Percentiles rank a stretch among this genome's conserved stretches.
These are phyloP conservation scores for Ifrita kowaldi DNA, from an alignment of 2,113 vertebrate species.

Conservation along the genomic window DNA sequence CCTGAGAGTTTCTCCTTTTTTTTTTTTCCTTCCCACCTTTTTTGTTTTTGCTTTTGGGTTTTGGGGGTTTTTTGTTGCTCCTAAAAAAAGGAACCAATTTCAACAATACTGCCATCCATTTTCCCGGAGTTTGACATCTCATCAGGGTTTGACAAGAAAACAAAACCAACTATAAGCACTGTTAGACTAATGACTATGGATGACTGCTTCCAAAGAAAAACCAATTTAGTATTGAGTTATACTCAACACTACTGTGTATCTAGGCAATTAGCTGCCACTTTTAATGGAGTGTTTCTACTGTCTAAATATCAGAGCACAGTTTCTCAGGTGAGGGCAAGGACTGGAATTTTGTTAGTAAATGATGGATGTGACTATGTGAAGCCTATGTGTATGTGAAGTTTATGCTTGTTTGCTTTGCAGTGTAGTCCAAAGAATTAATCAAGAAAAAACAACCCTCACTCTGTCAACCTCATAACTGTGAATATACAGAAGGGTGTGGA, in stretches of 20 bases:
- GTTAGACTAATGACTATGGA: neutral
- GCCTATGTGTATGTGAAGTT: neutral
- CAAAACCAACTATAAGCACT: neutral
- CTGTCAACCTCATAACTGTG: neutral
- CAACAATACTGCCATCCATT: neutral
- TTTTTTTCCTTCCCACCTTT: neutral
- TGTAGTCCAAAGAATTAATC: neutral
- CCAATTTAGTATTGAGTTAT: no score
- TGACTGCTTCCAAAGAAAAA: neutral
- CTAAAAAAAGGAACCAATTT: neutral
- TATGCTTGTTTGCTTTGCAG: neutral
- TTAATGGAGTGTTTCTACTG: neutral
- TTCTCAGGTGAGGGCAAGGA: neutral
- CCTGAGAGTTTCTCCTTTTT: neutral
- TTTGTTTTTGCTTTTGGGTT: neutral
- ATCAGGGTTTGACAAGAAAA: neutral
- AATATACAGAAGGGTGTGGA: neutral
- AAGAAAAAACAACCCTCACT: neutral
- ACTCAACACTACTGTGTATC: neutral
- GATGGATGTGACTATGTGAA: accelerated
- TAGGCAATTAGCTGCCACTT: neutral
- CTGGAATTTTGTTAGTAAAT: neutral
- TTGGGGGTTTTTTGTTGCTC: neutral
- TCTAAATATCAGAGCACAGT: neutral
- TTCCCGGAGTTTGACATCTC: neutral